Evolutionary conservation across 2,113 vertebrate genomes (phyloP).

Genomic region (Alaudala cheleensis): DNA sequence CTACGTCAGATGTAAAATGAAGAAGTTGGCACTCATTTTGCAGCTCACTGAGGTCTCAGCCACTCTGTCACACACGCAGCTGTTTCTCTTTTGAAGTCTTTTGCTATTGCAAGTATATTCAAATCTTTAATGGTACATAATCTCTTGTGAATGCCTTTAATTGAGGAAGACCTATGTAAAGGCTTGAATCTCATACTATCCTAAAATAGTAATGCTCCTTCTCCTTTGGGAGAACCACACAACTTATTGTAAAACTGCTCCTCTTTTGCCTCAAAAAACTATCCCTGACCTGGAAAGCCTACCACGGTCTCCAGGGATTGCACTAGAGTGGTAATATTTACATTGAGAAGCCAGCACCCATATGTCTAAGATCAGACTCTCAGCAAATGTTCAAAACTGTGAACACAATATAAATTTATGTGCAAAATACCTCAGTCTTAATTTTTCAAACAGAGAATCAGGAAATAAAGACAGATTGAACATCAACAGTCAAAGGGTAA

Average conservation of each 20-base stretch:
- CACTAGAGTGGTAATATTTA: not conserved
- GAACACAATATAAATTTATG: not conserved
- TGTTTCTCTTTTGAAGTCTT: not conserved
- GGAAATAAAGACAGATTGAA: not conserved
- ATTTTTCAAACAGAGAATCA: not conserved
- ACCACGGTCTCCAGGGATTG: not conserved
- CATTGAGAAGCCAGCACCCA: not conserved
- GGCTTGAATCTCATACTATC: not conserved
- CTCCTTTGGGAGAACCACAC: not conserved
- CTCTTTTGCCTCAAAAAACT: not conserved
- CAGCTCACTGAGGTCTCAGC: not conserved
- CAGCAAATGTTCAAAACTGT: not conserved
- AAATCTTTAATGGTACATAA: not conserved
- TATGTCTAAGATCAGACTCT: not conserved
- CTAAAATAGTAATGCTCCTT: not conserved
- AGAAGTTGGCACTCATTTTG: not conserved
- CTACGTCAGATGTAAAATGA: not conserved
- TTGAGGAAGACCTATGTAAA: not conserved
- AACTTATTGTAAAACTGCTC: not conserved
- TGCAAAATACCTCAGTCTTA: not conserved
- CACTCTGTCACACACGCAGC: not conserved
- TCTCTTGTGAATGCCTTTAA: not conserved
- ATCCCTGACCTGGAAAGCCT: not conserved
- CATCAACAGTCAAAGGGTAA: not conserved
- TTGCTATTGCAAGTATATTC: not conserved